Evolutionary conservation across 2,888 invertebrate species (phyloP).

Genomic region (Kryphioiulus occultus): DNA sequence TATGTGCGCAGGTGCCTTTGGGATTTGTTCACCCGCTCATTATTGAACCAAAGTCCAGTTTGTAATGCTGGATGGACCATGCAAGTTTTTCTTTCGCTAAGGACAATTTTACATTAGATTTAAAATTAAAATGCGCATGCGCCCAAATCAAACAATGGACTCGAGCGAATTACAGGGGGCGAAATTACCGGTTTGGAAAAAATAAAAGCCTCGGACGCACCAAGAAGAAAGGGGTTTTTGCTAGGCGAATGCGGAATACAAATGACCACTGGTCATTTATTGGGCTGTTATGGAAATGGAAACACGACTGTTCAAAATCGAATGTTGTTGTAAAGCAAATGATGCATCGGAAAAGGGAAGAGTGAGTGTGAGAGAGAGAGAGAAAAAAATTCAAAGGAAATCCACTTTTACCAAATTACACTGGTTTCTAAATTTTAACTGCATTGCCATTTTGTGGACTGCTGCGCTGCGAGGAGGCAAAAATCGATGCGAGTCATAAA

Average conservation of each 20-base stretch:
- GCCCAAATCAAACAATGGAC: conserved; percentile 15
- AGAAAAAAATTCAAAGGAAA: conserved; percentile 21
- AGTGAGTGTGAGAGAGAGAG: neutral
- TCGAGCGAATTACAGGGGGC: neutral
- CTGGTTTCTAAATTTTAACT: conserved; percentile 39
- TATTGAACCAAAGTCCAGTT: conserved; percentile 42
- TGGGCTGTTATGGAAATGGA: conserved; percentile 48
- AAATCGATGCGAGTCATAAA: conserved; percentile 38
- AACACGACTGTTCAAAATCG: conserved; percentile 42
- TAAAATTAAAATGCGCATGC: conserved; percentile 44
- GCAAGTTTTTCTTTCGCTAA: neutral
- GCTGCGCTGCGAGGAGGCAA: conserved; percentile 11
- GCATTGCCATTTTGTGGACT: conserved; percentile 36
- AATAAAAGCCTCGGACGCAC: conserved; percentile 28
- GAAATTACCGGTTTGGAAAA: conserved; percentile 43
- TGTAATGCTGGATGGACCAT: neutral
- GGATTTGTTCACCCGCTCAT: conserved; percentile 24
- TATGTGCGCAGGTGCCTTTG: conserved; percentile 2
- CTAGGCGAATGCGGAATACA: conserved; percentile 47
- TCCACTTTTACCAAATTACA: conserved; percentile 37
- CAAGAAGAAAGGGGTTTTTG: conserved; percentile 43
- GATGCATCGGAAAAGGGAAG: conserved; percentile 25
- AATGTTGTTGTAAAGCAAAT: conserved; percentile 41
- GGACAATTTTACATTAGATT: conserved; percentile 25
- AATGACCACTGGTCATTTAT: conserved; percentile 51